Conservation (phyloP, 1,140 invertebrate species). For the Tetramorium alpestre region DNA sequence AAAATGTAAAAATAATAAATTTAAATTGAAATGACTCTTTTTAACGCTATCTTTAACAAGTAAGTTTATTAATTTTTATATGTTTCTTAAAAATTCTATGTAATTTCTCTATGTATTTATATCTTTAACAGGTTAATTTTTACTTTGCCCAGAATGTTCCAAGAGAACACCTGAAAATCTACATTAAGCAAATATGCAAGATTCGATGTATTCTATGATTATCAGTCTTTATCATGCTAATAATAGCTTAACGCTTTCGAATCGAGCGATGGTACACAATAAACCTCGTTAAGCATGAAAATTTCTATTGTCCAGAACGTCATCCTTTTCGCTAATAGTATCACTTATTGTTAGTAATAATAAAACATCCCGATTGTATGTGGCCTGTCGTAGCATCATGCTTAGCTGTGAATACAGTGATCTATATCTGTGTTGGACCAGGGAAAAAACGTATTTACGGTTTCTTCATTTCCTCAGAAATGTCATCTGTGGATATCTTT, state of each 20-base stretch:
- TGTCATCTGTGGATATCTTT: not conserved
- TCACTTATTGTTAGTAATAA: not conserved
- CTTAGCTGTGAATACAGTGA: not conserved
- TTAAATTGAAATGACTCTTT: too few relatives aligned
- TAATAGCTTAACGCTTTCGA: not conserved
- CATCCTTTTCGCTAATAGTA: not conserved
- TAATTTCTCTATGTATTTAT: not conserved
- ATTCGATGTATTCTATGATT: slow-evolving; percentile 7
- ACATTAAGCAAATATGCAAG: slow-evolving; percentile 13
- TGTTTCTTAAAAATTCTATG: not conserved
- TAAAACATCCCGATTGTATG: not conserved
- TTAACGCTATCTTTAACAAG: too few relatives aligned
- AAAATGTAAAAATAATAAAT: too few relatives aligned
- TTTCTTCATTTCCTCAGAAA: not conserved
- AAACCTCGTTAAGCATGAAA: slow-evolving; percentile 35
- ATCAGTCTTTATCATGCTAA: not conserved
- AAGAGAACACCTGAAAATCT: not conserved
- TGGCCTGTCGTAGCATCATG: not conserved
- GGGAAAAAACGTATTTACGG: not conserved
- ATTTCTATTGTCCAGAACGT: not conserved
- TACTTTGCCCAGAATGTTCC: not conserved
- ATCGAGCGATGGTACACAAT: slow-evolving; percentile 30
- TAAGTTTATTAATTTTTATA: not conserved
- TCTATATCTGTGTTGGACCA: not conserved
- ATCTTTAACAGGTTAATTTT: not conserved